phyloP scores from a whole-genome alignment of 1,140 invertebrate genomes.

The Tetraneura akinire region DNA sequence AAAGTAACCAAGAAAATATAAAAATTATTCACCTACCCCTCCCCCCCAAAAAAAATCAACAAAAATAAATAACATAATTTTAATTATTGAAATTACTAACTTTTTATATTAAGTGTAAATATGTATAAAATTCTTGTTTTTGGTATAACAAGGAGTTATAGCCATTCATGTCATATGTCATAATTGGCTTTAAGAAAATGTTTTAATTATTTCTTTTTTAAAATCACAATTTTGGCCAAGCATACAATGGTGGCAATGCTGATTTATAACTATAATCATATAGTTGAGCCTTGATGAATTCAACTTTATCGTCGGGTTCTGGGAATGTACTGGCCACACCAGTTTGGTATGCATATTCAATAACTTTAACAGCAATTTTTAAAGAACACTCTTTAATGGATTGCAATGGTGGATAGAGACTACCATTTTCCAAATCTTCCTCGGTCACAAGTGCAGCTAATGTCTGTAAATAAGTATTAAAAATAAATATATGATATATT shows the following conservation, averaged over 20 bases:
- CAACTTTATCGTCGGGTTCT: conserved; percentile 72
- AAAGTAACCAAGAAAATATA: conserved; percentile 29
- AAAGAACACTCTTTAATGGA: conserved; percentile 86
- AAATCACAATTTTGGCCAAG: conserved; percentile 62
- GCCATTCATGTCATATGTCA: conserved; percentile 17
- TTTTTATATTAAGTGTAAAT: conserved; percentile 21
- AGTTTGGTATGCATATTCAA: conserved; percentile 85
- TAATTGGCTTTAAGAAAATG: neutral
- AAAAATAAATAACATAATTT: conserved; percentile 17
- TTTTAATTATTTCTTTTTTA: neutral
- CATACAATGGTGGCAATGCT: conserved; percentile 68
- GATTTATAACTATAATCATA: conserved; percentile 72
- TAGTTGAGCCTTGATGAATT: conserved; percentile 78
- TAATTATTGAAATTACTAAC: conserved; percentile 23
- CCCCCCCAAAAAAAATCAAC: neutral
- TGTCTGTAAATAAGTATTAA: conserved; percentile 56
- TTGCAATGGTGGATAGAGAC: conserved; percentile 91
- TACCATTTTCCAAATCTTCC: conserved; percentile 80
- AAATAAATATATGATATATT: neutral
- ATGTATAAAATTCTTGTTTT: neutral
- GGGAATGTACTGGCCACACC: conserved; percentile 76
- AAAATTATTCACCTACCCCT: conserved; percentile 14
- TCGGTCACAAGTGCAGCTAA: conserved; percentile 82
- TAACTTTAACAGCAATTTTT: conserved; percentile 80
- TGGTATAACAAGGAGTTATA: neutral